These are phyloP conservation scores for Salminus brasiliensis DNA, from an alignment of 2,113 vertebrate species.

Conservation along the genomic window DNA sequence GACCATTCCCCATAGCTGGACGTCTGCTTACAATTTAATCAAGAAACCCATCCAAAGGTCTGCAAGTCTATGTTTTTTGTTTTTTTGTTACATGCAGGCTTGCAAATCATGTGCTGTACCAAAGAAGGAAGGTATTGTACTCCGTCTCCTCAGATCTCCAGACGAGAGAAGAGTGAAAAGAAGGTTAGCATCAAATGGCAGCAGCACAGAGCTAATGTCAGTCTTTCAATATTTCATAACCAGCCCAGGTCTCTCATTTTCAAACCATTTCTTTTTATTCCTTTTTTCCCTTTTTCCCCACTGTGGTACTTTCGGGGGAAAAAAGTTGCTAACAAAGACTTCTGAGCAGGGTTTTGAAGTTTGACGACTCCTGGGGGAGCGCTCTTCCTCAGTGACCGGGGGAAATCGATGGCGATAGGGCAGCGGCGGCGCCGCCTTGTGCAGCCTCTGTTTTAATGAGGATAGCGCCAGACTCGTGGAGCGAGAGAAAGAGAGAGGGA, in stretches of 20 bases:
- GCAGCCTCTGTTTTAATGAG: conserved; percentile 48
- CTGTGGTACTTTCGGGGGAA: conserved; percentile 39
- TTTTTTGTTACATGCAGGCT: conserved; percentile 2
- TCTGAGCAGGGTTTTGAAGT: conserved; percentile 53
- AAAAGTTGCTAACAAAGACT: conserved; percentile 55
- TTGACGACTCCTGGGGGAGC: conserved; percentile 45
- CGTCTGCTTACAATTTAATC: background rate
- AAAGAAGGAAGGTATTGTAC: conserved; percentile 27
- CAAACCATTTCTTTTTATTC: conserved; percentile 51
- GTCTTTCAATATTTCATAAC: conserved; percentile 55
- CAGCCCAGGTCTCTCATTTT: conserved; percentile 45
- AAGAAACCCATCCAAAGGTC: conserved; percentile 9
- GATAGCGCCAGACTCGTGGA: background rate
- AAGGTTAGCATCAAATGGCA: conserved; percentile 30
- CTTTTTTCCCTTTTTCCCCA: conserved; percentile 29
- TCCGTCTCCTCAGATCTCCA: conserved; percentile 25
- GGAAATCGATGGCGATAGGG: conserved; percentile 47
- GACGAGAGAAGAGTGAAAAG: conserved; percentile 27
- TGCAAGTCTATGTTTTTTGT: background rate
- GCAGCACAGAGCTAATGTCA: conserved; percentile 44
- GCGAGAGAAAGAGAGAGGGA: conserved; percentile 1
- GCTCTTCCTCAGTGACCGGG: conserved; percentile 40
- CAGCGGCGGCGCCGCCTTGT: conserved; percentile 28
- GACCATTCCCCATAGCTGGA: background rate
- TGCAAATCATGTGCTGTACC: background rate